phyloP scores from a whole-genome alignment of 2,888 invertebrate genomes.

The Trachelus iudaicus region DNA sequence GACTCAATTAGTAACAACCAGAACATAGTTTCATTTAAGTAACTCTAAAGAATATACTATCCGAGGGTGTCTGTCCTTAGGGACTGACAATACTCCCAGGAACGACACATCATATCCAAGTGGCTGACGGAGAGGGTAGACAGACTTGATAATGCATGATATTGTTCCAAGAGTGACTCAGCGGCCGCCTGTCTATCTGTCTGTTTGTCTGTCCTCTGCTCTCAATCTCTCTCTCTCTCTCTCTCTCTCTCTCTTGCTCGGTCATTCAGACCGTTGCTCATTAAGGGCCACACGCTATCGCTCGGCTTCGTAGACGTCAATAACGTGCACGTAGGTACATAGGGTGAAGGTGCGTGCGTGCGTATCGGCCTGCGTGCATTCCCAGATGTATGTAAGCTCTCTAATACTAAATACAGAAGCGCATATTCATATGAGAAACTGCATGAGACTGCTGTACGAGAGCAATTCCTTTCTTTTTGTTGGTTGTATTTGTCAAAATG shows the following conservation, averaged over 20 bases:
- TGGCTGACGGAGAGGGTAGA: constrained; percentile 11
- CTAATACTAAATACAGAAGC: background rate
- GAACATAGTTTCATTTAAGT: background rate
- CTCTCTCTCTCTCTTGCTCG: background rate
- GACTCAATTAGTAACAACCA: background rate
- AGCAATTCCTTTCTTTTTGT: background rate
- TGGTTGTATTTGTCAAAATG: background rate
- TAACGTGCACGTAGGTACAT: background rate
- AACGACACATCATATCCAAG: background rate
- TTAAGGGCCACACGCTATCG: constrained; percentile 3
- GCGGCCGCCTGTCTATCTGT: constrained; percentile 48
- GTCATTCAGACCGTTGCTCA: background rate
- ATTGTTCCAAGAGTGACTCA: constrained; percentile 48
- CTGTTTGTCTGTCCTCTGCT: background rate
- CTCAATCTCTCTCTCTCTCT: background rate
- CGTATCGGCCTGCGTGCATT: background rate
- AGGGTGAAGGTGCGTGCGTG: background rate
- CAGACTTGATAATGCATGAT: constrained; percentile 37
- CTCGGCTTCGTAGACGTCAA: background rate
- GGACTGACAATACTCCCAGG: background rate
- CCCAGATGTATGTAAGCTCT: background rate
- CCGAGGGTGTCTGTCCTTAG: background rate
- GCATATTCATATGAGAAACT: background rate
- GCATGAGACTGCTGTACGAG: background rate
- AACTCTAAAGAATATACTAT: background rate